A percentile compares a stretch with the other conserved stretches of the same genome.
These are phyloP conservation scores for Vipera latastei DNA, from an alignment of 2,797 vertebrate genomes.

Conservation along the genomic window DNA sequence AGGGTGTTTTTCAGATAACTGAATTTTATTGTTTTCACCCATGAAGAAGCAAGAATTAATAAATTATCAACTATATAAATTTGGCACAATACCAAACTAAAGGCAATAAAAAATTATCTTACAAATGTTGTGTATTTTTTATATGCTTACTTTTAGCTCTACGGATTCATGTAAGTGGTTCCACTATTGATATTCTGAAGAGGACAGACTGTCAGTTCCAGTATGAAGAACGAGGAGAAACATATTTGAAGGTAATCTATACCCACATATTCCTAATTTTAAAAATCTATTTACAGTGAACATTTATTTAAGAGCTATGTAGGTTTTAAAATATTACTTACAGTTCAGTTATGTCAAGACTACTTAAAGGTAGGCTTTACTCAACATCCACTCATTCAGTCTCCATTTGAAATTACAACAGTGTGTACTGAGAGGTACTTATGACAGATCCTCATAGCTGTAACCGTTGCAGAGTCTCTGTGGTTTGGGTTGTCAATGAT, in stretches of 20 bases:
- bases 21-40: neutral
- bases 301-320: neutral
- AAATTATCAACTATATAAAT: neutral
- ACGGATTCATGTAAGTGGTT: slow-evolving; percentile 88
- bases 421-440: neutral
- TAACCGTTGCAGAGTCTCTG: neutral
- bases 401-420: neutral
- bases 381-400: neutral
- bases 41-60: neutral
- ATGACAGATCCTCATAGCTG: neutral
- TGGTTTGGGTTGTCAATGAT: neutral
- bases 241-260: slow-evolving; percentile 84
- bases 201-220: slow-evolving; percentile 89
- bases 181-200: slow-evolving; percentile 88
- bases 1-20: neutral
- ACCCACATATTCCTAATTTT: slow-evolving; percentile 11
- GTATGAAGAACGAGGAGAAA: slow-evolving; percentile 89
- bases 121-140: neutral
- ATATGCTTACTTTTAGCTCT: slow-evolving; percentile 75
- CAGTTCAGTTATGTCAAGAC: neutral
- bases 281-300: slow-evolving; percentile 4
- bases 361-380: neutral
- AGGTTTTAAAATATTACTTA: slow-evolving; percentile 11
- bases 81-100: neutral
- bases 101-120: neutral